phyloP scores from a whole-genome alignment of 2,888 invertebrate species.

The Macrophya annulata region DNA sequence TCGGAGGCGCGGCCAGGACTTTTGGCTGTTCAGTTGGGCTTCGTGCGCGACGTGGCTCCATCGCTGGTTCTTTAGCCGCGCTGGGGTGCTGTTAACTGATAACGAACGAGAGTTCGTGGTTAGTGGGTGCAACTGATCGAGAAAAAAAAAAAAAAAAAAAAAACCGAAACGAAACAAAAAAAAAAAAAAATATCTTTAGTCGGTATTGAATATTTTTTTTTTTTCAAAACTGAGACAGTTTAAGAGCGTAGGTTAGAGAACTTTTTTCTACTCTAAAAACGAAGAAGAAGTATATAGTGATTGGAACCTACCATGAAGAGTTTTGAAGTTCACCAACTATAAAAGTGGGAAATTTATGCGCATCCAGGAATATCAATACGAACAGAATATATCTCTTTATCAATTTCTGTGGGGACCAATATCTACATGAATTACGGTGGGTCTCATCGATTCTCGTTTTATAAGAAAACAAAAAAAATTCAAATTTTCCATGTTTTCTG shows the following conservation, averaged over 20 bases:
- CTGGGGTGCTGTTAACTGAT: background rate
- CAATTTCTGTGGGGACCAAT: constrained; percentile 46
- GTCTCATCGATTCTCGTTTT: constrained; percentile 12
- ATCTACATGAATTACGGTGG: constrained; percentile 38
- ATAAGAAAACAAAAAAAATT: background rate
- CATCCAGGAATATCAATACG: constrained; percentile 28
- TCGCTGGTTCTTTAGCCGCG: constrained; percentile 38
- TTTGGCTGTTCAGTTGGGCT: constrained; percentile 75
- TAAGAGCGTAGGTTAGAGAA: background rate
- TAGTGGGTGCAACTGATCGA: constrained; percentile 31
- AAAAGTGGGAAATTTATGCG: constrained; percentile 15
- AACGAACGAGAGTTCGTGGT: background rate
- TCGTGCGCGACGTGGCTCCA: constrained; percentile 70
- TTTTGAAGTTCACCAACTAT: constrained; percentile 25
- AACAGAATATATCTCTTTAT: constrained; percentile 8
- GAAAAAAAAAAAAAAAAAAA: background rate
- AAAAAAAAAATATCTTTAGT: background rate
- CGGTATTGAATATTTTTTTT: constrained; percentile 8
- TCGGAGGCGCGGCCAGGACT: constrained; percentile 75
- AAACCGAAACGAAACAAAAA: background rate
- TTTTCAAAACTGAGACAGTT: background rate
- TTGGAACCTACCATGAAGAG: background rate
- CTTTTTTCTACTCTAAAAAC: background rate
- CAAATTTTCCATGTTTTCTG: background rate
- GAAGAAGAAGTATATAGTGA: constrained; percentile 19